Percentiles rank a stretch among this genome's conserved stretches.
These are phyloP conservation scores for Mallotus villosus DNA, from an alignment of 2,797 vertebrate species.

Conservation along the genomic window DNA sequence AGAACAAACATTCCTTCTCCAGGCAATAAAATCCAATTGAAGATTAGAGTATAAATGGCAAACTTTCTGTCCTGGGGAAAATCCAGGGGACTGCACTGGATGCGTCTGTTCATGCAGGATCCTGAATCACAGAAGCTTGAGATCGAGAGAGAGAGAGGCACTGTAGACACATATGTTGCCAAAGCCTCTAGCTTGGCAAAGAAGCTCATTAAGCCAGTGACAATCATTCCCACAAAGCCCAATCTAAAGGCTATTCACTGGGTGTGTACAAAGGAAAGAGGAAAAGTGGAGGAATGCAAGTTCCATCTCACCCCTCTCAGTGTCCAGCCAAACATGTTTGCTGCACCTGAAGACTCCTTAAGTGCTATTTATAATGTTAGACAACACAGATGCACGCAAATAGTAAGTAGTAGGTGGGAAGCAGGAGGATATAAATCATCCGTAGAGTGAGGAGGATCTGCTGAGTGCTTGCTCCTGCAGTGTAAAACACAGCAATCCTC, in stretches of 20 bases:
- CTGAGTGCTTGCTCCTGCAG: conserved; percentile 42
- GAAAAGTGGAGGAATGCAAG: conserved; percentile 70
- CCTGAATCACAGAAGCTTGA: conserved; percentile 35
- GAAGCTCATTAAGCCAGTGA: conserved; percentile 81
- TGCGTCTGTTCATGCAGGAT: conserved; percentile 24
- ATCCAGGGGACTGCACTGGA: conserved; percentile 20
- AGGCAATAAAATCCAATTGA: conserved; percentile 55
- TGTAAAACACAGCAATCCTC: conserved; percentile 44
- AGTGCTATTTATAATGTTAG: conserved; percentile 11
- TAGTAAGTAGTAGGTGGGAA: background rate
- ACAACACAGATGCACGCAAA: conserved; percentile 11
- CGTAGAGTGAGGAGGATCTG: conserved; percentile 51
- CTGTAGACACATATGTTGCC: conserved; percentile 74
- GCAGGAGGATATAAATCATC: conserved; percentile 32
- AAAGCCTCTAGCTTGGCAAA: conserved; percentile 76
- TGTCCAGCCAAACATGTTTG: conserved; percentile 37
- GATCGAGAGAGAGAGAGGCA: conserved; percentile 40
- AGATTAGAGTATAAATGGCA: conserved; percentile 25
- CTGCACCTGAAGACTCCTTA: conserved; percentile 54
- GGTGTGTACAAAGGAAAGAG: conserved; percentile 56
- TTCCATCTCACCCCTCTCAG: conserved; percentile 36
- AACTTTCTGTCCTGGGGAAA: conserved; percentile 24
- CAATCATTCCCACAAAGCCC: conserved; percentile 81
- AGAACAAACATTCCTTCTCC: conserved; percentile 45
- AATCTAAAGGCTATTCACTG: conserved; percentile 76